Evolutionary conservation across 2,113 vertebrate species (phyloP).

Genomic region (Donacobius atricapilla): DNA sequence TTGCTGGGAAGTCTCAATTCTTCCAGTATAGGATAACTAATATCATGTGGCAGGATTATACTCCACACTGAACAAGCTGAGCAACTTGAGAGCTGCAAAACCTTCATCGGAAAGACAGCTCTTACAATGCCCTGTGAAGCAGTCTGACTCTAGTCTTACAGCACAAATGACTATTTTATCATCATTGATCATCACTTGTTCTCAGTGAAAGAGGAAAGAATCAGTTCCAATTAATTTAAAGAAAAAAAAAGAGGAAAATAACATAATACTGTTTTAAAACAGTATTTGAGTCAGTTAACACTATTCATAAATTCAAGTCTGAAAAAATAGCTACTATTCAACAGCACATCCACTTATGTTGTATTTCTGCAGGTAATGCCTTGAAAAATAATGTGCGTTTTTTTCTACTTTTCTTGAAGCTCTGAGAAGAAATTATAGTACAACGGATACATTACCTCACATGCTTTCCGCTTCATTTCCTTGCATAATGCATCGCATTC

Average conservation of each 20-base stretch:
- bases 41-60: neutral
- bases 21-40: neutral
- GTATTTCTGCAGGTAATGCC: neutral
- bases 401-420: neutral
- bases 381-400: neutral
- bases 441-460: slow-evolving; percentile 77
- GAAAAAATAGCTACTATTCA: neutral
- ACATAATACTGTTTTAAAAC: neutral
- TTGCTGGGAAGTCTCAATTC: neutral
- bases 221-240: neutral
- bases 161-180: neutral
- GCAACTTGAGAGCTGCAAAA: neutral
- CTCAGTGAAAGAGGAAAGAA: neutral
- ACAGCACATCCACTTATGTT: neutral
- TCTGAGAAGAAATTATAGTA: neutral
- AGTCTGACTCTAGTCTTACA: neutral
- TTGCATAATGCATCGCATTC: slow-evolving; percentile 85
- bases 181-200: neutral
- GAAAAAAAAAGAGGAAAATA: neutral
- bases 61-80: neutral
- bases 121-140: neutral
- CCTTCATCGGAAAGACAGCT: neutral
- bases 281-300: neutral
- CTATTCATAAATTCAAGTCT: neutral
- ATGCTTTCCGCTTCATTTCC: slow-evolving; percentile 84